Conservation (phyloP, 2,888 invertebrate species). For the Spialia ferax region DNA sequence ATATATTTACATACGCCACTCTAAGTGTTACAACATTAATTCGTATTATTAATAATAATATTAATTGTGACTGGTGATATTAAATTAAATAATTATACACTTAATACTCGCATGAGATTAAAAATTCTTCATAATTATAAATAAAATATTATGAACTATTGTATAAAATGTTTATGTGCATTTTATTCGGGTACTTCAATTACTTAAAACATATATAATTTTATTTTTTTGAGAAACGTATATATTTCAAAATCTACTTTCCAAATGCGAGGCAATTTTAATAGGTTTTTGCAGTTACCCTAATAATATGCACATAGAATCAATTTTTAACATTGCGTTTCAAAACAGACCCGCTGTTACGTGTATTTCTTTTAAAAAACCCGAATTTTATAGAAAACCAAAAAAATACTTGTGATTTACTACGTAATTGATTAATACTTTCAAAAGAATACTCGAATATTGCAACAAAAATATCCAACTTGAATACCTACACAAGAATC, state of each 20-base stretch:
- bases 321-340: slow-evolving; percentile 51
- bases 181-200: slow-evolving; percentile 66
- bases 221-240: slow-evolving; percentile 79
- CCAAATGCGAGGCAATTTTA: slow-evolving; percentile 86
- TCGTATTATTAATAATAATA: slow-evolving; percentile 42
- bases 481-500: slow-evolving; percentile 69
- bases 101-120: slow-evolving; percentile 16
- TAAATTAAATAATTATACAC: slow-evolving; percentile 12
- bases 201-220: slow-evolving; percentile 76
- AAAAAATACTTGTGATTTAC: slow-evolving; percentile 18
- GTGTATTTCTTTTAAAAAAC: slow-evolving; percentile 66
- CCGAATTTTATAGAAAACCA: slow-evolving; percentile 41
- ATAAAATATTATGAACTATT: slow-evolving; percentile 11
- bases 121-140: slow-evolving; percentile 2
- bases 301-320: slow-evolving; percentile 67
- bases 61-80: slow-evolving; percentile 31
- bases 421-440: slow-evolving; percentile 51
- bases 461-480: slow-evolving; percentile 79
- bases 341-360: slow-evolving; percentile 77
- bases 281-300: slow-evolving; percentile 69
- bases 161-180: slow-evolving; percentile 53
- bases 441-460: slow-evolving; percentile 59
- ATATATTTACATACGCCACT: slow-evolving; percentile 63
- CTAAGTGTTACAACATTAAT: slow-evolving; percentile 40
- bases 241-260: slow-evolving; percentile 84